Evolutionary conservation across 1,140 invertebrate genomes (phyloP).

Genomic region (Luehdorfia chinensis): DNA sequence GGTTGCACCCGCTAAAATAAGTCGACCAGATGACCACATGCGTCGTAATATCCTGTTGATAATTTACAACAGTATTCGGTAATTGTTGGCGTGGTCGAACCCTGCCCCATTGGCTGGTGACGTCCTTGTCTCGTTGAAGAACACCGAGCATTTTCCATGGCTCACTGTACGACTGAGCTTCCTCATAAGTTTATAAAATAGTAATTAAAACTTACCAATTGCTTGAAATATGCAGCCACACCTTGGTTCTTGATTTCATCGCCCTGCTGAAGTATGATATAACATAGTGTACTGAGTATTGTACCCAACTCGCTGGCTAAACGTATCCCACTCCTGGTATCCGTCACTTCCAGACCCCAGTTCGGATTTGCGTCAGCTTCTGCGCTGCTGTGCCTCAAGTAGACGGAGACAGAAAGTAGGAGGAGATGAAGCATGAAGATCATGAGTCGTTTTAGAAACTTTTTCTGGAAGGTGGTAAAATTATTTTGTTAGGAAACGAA

Average conservation of each 20-base stretch:
- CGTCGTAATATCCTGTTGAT: too few species aligned
- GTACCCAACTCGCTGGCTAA: slow-evolving; percentile 91
- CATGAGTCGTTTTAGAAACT: slow-evolving; percentile 93
- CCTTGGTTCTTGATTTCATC: slow-evolving; percentile 97
- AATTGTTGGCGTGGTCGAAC: too few species aligned
- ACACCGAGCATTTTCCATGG: too few species aligned
- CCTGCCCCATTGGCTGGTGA: too few species aligned
- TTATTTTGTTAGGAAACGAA: too few species aligned
- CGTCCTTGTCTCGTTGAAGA: too few species aligned
- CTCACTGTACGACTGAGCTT: too few species aligned
- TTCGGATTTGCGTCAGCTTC: slow-evolving; percentile 62
- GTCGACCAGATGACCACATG: too few species aligned
- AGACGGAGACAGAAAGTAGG: slow-evolving; percentile 92
- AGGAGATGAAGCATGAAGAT: slow-evolving; percentile 93
- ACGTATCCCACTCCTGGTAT: slow-evolving; percentile 78
- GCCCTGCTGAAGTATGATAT: slow-evolving; percentile 94
- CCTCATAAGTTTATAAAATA: too few species aligned
- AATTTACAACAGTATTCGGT: too few species aligned
- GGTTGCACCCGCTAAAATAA: too few species aligned
- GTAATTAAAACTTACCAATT: slow-evolving; percentile 91
- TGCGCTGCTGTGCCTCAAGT: slow-evolving; percentile 85
- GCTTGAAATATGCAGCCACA: slow-evolving; percentile 91
- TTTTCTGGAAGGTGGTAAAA: slow-evolving; percentile 82
- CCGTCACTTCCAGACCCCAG: slow-evolving; percentile 54
- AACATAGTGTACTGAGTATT: slow-evolving; percentile 89